These are phyloP conservation scores for Bradypodion ventrale DNA, from an alignment of 2,797 vertebrate genomes.

Conservation along the genomic window DNA sequence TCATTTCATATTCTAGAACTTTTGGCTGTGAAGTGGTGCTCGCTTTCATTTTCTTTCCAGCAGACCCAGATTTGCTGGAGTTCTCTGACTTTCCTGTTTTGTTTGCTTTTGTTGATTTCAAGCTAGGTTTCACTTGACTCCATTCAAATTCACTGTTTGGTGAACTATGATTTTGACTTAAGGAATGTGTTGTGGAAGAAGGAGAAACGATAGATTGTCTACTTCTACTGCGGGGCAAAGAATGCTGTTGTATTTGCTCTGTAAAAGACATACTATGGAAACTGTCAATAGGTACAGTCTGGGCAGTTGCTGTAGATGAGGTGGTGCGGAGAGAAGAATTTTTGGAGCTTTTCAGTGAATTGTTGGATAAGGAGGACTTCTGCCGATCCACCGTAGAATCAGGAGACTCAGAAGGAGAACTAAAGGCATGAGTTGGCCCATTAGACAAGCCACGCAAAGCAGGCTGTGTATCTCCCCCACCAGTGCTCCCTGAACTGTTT, in stretches of 20 bases:
- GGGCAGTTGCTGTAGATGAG: conserved; percentile 94
- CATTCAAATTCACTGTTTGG: conserved; percentile 93
- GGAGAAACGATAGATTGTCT: conserved; percentile 95
- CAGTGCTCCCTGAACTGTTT: conserved; percentile 95
- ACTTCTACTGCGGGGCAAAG: conserved; percentile 93
- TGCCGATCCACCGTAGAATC: conserved; percentile 95
- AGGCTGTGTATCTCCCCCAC: conserved; percentile 87
- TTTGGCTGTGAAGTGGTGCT: conserved; percentile 83
- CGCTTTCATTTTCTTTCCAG: conserved; percentile 89
- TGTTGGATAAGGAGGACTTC: conserved; percentile 95
- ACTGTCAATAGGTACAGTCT: conserved; percentile 96
- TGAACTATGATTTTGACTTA: conserved; percentile 87
- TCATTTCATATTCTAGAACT: conserved; percentile 97
- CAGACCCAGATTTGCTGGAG: conserved; percentile 81
- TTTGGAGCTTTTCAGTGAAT: conserved; percentile 97
- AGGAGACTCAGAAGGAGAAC: conserved; percentile 94
- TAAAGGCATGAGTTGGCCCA: conserved; percentile 92
- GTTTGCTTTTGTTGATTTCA: conserved; percentile 87
- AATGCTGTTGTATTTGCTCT: conserved; percentile 98
- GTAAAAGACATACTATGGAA: conserved; percentile 94
- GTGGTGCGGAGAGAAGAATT: conserved; percentile 97
- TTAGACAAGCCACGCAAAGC: conserved; percentile 86
- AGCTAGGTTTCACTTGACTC: conserved; percentile 90
- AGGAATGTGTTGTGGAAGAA: conserved; percentile 91
- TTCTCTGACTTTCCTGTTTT: conserved; percentile 85